Evolutionary conservation across 2,797 vertebrate genomes (phyloP).

Genomic region (Bradypodion ventrale): DNA sequence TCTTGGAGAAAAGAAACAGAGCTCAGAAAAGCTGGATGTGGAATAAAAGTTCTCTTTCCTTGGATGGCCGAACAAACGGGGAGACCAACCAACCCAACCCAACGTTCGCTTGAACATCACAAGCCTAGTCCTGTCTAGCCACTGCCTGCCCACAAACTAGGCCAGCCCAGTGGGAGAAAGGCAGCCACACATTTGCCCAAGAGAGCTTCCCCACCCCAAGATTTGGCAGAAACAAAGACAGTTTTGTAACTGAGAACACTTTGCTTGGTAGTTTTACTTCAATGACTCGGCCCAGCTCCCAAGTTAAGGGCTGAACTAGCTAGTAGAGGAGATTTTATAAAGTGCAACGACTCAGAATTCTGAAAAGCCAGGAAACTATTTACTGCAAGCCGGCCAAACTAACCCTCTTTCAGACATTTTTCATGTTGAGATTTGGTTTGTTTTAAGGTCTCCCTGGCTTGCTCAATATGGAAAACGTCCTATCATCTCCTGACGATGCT

Average conservation of each 20-base stretch:
- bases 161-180: background rate
- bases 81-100: background rate
- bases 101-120: background rate
- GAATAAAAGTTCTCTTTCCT: background rate
- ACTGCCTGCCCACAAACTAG: background rate
- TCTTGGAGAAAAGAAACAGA: background rate
- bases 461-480: too few relatives aligned
- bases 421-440: too few relatives aligned
- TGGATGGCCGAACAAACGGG: too few relatives aligned
- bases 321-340: too few relatives aligned
- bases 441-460: too few relatives aligned
- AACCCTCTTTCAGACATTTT: too few relatives aligned
- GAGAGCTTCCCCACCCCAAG: background rate
- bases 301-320: background rate
- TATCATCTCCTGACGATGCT: too few relatives aligned
- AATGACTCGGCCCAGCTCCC: background rate
- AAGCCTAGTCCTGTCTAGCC: background rate
- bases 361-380: too few relatives aligned
- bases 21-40: background rate
- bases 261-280: background rate
- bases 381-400: too few relatives aligned
- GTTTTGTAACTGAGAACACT: background rate
- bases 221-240: background rate
- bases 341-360: rapidly evolving
- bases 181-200: background rate